phyloP scores from a whole-genome alignment of 2,113 vertebrate species.

The Antechinus flavipes region DNA sequence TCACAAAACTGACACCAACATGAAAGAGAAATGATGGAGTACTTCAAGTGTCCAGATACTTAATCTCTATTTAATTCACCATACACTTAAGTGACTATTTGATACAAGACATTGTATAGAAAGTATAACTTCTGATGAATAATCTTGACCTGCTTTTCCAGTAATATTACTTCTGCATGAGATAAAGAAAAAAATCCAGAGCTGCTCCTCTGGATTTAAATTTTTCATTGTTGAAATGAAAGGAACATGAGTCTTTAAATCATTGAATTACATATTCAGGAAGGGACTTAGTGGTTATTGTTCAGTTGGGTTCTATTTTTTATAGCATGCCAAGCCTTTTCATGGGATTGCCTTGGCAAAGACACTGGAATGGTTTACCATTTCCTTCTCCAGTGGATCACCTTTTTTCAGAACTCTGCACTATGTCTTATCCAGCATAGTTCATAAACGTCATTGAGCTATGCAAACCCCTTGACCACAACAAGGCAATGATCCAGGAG shows the following conservation, averaged over 20 bases:
- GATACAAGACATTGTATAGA: background rate
- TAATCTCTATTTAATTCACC: background rate
- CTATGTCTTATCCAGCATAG: background rate
- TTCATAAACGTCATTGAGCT: background rate
- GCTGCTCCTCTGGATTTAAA: background rate
- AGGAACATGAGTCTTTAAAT: no score
- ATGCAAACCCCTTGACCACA: background rate
- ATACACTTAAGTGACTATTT: background rate
- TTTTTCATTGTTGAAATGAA: background rate
- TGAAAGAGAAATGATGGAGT: background rate
- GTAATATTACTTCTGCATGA: background rate
- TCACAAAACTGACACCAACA: background rate
- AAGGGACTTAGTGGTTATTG: background rate
- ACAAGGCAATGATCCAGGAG: background rate
- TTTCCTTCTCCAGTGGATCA: background rate
- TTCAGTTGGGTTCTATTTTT: background rate
- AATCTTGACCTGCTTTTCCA: background rate
- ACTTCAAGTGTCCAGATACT: background rate
- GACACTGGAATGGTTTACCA: background rate
- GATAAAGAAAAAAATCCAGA: background rate
- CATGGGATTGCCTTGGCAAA: background rate
- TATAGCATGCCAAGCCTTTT: background rate
- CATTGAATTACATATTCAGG: background rate
- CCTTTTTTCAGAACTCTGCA: background rate
- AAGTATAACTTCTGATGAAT: background rate